Base-by-base conservation (phyloP, 2,113 vertebrate genomes). In the Trochalopteron elliotii region DNA sequence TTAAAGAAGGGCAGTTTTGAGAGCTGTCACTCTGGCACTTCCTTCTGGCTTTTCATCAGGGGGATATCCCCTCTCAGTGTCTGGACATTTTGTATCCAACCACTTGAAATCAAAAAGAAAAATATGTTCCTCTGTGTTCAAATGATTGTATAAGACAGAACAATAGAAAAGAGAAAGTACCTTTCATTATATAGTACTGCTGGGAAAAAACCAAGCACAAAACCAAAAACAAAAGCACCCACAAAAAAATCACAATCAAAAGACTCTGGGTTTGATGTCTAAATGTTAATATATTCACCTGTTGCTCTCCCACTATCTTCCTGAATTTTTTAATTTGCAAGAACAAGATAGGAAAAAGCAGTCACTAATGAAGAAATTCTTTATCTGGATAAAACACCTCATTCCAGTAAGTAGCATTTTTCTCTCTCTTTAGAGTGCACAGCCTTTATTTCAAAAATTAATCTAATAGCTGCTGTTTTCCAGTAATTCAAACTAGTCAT, bases 301-400 rank as follows among this genome's bases (percentile, higher is more conserved):
- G 87, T 93, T 83, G 71, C 55, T 81, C 44, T 83, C 28, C 56
- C 49, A 31, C 27, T 88, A 52, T 83, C 88, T 91, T 86, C 78
- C 92, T 81, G 39, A 95, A 80, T 93, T 85, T 87, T 90, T 75
- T 77, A 87, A 67, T 93, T 94, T 39, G 13, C 86, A 70, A 94
- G 15, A 74, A 68, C 13, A 76, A 56, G 39, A 24, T 72, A 93
- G 59, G 47, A 35, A 95, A 95, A 96, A 92, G 37, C 17, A 64
- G 30, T 67, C 42, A 52, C 74, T 79, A 86, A 71, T 84, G 86
- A 90, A 55, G 44, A 92, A 94, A 81, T 47, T 16, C 5, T 90
- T 84, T 79, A 93, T 93, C 69, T 90, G 92, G 59, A 89, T 87
- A 63, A 90, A 97, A 83, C 93, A 91, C 31, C 69, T 90, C 92